These are phyloP conservation scores for Erpobdella octoculata DNA, from an alignment of 2,888 invertebrate genomes.

Conservation along the genomic window DNA sequence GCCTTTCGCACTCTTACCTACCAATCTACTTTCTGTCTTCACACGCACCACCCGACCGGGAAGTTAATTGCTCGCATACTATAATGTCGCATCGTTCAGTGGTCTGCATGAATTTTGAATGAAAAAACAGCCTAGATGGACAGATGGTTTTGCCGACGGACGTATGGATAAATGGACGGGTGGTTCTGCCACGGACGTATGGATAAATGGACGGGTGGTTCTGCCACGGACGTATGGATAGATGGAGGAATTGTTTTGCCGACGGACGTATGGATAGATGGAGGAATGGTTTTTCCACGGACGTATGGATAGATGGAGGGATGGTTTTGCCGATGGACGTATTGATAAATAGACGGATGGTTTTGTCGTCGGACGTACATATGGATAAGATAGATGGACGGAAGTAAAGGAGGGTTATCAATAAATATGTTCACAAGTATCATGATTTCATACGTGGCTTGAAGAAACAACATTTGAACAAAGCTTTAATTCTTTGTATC, in stretches of 20 bases:
- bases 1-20: not conserved
- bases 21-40: not conserved
- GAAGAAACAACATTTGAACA: too few relatives aligned
- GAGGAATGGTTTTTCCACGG: too few relatives aligned
- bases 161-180: not conserved
- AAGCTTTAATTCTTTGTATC: too few relatives aligned
- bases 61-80: not conserved
- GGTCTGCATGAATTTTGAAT: slow-evolving; percentile 11
- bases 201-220: not conserved
- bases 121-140: not conserved
- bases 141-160: too few relatives aligned
- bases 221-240: too few relatives aligned
- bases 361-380: not conserved
- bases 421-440: not conserved
- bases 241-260: not conserved
- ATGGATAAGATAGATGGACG: not conserved
- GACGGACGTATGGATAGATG: not conserved
- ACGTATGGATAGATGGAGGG: not conserved
- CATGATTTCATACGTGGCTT: not conserved
- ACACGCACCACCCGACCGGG: not conserved
- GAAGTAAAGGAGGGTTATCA: not conserved
- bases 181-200: too few relatives aligned
- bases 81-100: too few relatives aligned
- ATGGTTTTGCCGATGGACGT: not conserved
- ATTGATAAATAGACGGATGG: not conserved